Evolutionary conservation across 2,888 invertebrate species (phyloP), one percentile per base, ranked within the genome.

Genomic region (Drosophila atroscutellata): DNA sequence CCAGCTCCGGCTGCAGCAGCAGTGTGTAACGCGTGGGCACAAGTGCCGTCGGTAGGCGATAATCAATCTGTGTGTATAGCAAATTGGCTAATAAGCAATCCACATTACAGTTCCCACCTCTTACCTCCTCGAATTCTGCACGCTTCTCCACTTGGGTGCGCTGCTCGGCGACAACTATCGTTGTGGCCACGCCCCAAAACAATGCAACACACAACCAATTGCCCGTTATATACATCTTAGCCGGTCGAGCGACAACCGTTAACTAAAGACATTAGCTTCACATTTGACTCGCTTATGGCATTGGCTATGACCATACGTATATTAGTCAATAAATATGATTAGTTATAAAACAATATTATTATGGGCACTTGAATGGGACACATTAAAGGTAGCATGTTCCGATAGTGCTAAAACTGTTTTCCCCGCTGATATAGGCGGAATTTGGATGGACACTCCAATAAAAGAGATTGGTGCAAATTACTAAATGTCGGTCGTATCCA

Each of bases 1-100:
- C 91, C 72, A 96, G 92, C 81, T 96, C 93, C 0, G 97, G 97
- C 82, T 94, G 93, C 58, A 97, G 92, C 54, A 93, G 93, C 5
- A 97, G 92, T 66, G 95, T 94, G 90, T 97, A 97, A 70, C 95
- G 94, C 18, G 91, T 81, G 0, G 97, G 97, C 57, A 92, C 90
- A 0, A 96, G 92, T 51, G 94, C 90, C 55, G 91, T 92, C 4
- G 96, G 95, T n/a, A 97, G 91, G 24, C 95, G 91, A 70, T 92
- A 92, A 56, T 91, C 59, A 34, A 80, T 77, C 91, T 90, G 36
- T 2, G 34, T 50, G 30, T n/a, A 51, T 15, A 15, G 1, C 1
- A 18, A 20, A 11, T 20, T 18, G n/a, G 6, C 15, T 26, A 36
- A 51, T 57, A 13, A 52, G 26, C 37, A 11, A 20, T 9, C 18